A percentile compares a stretch with the other conserved stretches of the same genome.
These are phyloP conservation scores for Vollenhovia emeryi DNA, from an alignment of 1,140 invertebrate genomes.

Conservation along the genomic window DNA sequence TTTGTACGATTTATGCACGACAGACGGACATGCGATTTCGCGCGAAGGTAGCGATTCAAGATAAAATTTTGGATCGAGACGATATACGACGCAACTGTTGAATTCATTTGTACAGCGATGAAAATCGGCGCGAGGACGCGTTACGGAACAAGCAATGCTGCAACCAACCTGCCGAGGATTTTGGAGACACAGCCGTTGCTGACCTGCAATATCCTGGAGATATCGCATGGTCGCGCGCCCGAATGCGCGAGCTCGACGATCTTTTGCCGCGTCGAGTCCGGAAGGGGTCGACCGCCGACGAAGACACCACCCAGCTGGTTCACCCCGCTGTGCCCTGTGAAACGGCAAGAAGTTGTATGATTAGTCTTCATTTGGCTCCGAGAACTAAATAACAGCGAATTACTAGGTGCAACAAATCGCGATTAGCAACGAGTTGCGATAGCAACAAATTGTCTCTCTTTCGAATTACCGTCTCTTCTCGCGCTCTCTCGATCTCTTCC, in stretches of 20 bases:
- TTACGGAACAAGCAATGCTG: conserved; percentile 72
- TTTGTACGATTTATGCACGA: neutral
- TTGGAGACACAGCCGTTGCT: conserved; percentile 96
- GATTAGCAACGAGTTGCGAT: conserved; percentile 10
- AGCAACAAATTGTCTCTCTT: neutral
- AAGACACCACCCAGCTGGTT: conserved; percentile 99
- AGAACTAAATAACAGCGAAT: neutral
- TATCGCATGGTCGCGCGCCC: conserved; percentile 97
- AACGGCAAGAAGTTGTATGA: conserved; percentile 23
- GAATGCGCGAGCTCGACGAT: conserved; percentile 98
- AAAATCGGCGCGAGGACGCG: neutral
- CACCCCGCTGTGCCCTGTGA: conserved; percentile 96
- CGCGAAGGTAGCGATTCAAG: neutral
- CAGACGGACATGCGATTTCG: neutral
- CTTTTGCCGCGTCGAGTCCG: conserved; percentile 97
- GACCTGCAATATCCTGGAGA: conserved; percentile 96
- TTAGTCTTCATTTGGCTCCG: neutral
- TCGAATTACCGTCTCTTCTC: neutral
- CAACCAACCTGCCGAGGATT: conserved; percentile 92
- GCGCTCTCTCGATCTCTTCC: neutral
- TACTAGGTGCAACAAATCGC: neutral
- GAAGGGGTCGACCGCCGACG: conserved; percentile 98
- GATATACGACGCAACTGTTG: too few relatives aligned
- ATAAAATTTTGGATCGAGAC: neutral
- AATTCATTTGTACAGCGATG: neutral